Base-by-base conservation (phyloP, 2,113 vertebrate genomes). In the Ascaphus truei region DNA sequence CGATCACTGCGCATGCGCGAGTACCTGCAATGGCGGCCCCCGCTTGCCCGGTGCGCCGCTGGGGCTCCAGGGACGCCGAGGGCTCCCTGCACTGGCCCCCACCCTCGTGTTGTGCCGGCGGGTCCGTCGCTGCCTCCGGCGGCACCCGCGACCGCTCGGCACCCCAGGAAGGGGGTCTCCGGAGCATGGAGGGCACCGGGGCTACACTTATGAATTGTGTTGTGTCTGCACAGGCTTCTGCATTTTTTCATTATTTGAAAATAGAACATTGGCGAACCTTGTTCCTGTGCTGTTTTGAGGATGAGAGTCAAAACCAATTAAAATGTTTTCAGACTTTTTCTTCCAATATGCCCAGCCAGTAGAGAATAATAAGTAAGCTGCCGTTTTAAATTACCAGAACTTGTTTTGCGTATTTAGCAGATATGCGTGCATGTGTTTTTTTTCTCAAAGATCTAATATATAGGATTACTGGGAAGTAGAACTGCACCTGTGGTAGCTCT, bases 371-470 rank as follows among this genome's bases (percentile, higher is more conserved):
- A 9, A 57, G 50, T 30, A 31, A 69, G 26, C 3, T 12, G 4
- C 9, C 23, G 12, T 16, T 73, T 60, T 55, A 75, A 75, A 29
- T 47, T 41, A 4, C 7, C 68, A 37, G 18, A 41, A 52, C 43
- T 12, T 39, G 16, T 22, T 26, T 23, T 36, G 27, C 34, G 50
- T 60, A 23, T 68, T 59, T 50, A 50, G 47, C 36, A 41, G 33
- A 60, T 60, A 71, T 60, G 56, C 30, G 34, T 68, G 29, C 53
- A 58, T 50, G 48, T 68, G 65, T 58, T 67, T 60, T 59, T 61
- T 61, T 71, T 71, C n/a, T 71, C 67, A 61, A 52, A 61, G 34
- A 36, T 22, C 33, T 48, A 16, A 41, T 43, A 59, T 29, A 7
- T 5, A 33, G 15, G 3, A 16, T 61, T 76, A 51, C 37, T 77